Percentiles rank a stretch among this genome's conserved stretches.
phyloP scores from a whole-genome alignment of 2,797 vertebrate genomes.

The Macropus fuliginosus region DNA sequence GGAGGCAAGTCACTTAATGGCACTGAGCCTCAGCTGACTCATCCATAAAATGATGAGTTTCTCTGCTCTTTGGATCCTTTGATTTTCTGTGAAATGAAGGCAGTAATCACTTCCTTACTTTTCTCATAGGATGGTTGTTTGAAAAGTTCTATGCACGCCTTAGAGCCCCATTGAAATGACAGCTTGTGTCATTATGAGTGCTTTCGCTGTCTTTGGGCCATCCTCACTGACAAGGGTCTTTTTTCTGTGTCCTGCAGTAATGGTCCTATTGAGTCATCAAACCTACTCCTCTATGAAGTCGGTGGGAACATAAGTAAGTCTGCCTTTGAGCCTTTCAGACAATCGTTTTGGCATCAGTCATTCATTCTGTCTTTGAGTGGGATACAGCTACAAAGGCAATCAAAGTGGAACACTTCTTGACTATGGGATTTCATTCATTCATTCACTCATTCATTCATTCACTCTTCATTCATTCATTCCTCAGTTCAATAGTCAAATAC shows the following conservation, averaged over 20 bases:
- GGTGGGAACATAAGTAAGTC: conserved; percentile 93
- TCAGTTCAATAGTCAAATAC: neutral
- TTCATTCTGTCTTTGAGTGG: neutral
- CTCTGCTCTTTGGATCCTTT: neutral
- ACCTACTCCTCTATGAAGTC: conserved; percentile 90
- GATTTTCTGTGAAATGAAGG: neutral
- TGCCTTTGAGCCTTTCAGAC: neutral
- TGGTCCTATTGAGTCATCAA: conserved; percentile 80
- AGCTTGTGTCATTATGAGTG: neutral
- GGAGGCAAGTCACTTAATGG: neutral
- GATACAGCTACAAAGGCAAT: neutral
- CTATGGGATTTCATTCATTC: neutral
- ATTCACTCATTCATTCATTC: neutral
- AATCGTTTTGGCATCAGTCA: neutral
- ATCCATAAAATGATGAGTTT: neutral
- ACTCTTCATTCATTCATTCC: neutral
- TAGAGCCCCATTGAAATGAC: neutral
- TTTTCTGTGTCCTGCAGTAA: conserved; percentile 83
- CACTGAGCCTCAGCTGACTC: neutral
- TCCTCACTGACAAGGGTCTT: rapidly evolving
- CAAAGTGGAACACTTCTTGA: neutral
- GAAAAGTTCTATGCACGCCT: neutral
- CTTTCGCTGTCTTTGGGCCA: rapidly evolving
- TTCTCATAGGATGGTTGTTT: neutral
- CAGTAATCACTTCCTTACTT: neutral